A percentile compares a stretch with the other conserved stretches of the same genome.
Conservation (phyloP, 1,140 invertebrate species). For the Lanistes nyassanus region DNA sequence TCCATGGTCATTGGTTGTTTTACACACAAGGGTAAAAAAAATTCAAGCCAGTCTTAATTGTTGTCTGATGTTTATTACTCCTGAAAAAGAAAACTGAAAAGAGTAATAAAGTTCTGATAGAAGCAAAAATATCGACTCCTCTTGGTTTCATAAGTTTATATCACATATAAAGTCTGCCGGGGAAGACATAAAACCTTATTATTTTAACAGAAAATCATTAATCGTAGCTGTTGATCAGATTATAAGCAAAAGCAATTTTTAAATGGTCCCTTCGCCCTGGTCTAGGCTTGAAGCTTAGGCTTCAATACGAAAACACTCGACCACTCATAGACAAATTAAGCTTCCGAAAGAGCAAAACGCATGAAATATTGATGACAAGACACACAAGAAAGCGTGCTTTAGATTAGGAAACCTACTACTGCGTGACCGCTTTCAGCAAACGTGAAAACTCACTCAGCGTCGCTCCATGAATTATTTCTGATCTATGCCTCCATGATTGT, state of each 20-base stretch:
- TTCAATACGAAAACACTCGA: too few species aligned
- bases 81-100: not conserved
- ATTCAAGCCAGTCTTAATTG: too few species aligned
- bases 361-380: too few species aligned
- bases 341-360: too few species aligned
- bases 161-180: not conserved
- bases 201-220: not conserved
- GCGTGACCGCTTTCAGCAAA: not conserved
- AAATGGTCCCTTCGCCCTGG: not conserved
- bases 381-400: too few species aligned
- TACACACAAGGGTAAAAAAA: too few species aligned
- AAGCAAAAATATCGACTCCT: not conserved
- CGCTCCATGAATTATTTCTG: not conserved
- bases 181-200: not conserved
- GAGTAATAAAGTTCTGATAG: not conserved
- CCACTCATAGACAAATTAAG: too few species aligned
- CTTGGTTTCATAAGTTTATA: not conserved
- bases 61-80: not conserved
- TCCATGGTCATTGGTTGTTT: too few species aligned
- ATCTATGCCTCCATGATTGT: constrained; percentile 26
- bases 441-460: not conserved
- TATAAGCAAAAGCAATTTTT: not conserved
- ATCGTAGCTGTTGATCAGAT: not conserved
- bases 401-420: not conserved
- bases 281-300: not conserved